Evolutionary conservation across 2,113 vertebrate species (phyloP).

Genomic region (Theristicus caerulescens): DNA sequence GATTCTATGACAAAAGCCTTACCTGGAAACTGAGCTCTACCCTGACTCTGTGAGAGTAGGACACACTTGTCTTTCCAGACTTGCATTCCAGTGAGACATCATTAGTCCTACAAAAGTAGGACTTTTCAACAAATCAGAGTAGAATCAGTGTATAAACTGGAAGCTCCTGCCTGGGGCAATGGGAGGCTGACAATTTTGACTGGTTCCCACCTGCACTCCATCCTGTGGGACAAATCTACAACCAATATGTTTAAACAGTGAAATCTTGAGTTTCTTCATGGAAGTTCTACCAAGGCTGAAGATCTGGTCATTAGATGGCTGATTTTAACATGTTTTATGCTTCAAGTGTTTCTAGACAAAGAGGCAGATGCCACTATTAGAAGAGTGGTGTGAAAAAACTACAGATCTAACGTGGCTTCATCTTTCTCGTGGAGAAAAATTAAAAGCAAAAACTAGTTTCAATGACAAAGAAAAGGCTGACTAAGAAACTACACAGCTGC

Average conservation of each 20-base stretch:
- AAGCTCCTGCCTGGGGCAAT: not conserved
- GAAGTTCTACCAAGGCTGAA: not conserved
- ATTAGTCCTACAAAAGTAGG: not conserved
- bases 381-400: not conserved
- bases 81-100: not conserved
- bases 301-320: not conserved
- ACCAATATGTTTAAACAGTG: not conserved
- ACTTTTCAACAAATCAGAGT: not conserved
- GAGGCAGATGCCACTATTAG: not conserved
- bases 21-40: not conserved
- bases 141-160: not conserved
- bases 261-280: not conserved
- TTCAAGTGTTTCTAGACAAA: not conserved
- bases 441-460: not conserved
- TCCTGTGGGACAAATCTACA: not conserved
- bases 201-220: not conserved
- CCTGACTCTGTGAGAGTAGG: not conserved
- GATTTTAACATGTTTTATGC: not conserved
- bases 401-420: not conserved
- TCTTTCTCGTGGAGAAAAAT: not conserved
- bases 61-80: not conserved
- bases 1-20: not conserved
- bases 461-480: slow-evolving; percentile 29
- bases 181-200: not conserved
- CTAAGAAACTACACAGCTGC: not conserved